Base-by-base conservation (phyloP, 1,140 invertebrate species). In the Leptinotarsa defecta region DNA sequence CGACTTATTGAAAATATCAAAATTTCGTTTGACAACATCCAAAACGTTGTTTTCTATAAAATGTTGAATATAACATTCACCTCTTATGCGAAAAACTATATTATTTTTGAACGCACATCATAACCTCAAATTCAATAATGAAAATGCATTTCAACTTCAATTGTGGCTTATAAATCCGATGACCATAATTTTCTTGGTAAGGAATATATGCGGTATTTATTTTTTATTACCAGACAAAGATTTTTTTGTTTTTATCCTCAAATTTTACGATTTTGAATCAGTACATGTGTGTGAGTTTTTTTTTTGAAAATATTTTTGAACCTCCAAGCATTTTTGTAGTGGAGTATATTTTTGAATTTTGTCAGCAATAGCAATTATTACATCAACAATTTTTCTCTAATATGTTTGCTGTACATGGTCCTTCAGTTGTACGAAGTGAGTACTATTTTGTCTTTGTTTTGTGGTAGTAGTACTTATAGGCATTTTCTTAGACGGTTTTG, bases 261-360 rank as follows among this genome's bases (percentile, higher is more conserved):
- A 65, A 65, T 73, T 73, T 48, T 19, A 8, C 52, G 52, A 68
- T 77, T 77, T 82, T 74, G 74, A 83, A 85, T 85, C 84, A 85
- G 77, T 84, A 85, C 84, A 85, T 85, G 84, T 84, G 84, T 86
- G 84, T 85, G 84, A 85, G 84, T 85, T 84, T 82, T 22, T 22
- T 79, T 82, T 81, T 78, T 80, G 71, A 79, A 70, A 79, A 74
- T 78, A 79, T 78, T 73, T 74, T 76, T 68, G 73, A 77, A 77
- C 81, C 82, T 83, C 78, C 82, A 83, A 85, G 82, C 83, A 84
- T 86, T 86, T 86, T 86, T 86, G 85, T 85, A 86, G 85, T 84
- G 82, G 84, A 84, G 81, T 65, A 80, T 76, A 78, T 80, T 81
- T 83, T 80, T 63, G 74, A 72, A 72, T 77, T 79, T 81, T 80